phyloP scores from a whole-genome alignment of 2,888 invertebrate genomes.

The Stratiomys singularior region DNA sequence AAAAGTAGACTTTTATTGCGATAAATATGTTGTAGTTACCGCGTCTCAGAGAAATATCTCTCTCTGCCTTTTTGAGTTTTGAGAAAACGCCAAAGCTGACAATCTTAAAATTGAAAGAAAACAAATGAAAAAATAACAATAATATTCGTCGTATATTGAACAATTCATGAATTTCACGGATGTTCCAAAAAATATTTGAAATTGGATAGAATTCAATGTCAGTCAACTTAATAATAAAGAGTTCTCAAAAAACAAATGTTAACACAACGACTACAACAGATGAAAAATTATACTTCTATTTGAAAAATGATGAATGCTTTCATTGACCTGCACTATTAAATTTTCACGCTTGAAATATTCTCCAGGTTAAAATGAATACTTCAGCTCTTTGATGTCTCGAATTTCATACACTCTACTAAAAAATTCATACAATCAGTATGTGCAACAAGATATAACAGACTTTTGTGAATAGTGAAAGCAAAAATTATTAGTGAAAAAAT shows the following conservation, averaged over 20 bases:
- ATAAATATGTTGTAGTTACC: too few relatives aligned
- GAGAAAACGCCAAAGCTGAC: too few relatives aligned
- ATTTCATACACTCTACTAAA: constrained; percentile 15
- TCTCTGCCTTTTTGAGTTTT: too few relatives aligned
- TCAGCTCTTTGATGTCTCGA: not conserved
- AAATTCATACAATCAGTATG: too few relatives aligned
- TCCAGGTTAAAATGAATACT: constrained; percentile 13
- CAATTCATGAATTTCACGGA: too few relatives aligned
- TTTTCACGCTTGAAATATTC: constrained; percentile 30
- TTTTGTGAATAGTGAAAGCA: constrained; percentile 31
- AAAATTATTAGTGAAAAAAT: not conserved
- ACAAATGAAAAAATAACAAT: too few relatives aligned
- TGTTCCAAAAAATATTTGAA: too few relatives aligned
- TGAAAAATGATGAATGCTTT: constrained; percentile 17
- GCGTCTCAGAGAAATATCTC: too few relatives aligned
- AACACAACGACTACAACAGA: not conserved
- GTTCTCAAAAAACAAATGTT: not conserved
- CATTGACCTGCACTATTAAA: constrained; percentile 37
- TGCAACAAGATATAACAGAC: too few relatives aligned
- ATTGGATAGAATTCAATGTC: constrained; percentile 3
- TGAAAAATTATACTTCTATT: not conserved
- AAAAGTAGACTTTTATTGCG: too few relatives aligned
- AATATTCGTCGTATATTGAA: too few relatives aligned
- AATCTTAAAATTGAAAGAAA: too few relatives aligned
- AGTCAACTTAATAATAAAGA: constrained; percentile 10